Evolutionary conservation across 2,888 invertebrate species (phyloP), one percentile per base, ranked within the genome.

Genomic region (Coleophora flavipennella): DNA sequence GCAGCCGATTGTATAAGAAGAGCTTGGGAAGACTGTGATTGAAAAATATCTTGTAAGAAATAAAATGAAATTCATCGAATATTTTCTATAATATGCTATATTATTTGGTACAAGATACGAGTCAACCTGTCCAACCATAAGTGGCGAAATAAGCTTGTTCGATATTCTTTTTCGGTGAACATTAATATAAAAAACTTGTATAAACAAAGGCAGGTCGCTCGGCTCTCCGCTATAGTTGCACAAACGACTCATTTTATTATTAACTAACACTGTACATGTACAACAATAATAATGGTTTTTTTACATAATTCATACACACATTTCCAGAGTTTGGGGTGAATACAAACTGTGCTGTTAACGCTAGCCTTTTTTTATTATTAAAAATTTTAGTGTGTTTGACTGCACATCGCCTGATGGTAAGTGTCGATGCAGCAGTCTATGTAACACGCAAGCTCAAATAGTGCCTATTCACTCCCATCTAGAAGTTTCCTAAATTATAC

Each of bases 71-170:
- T 6, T 20, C 20, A 6, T 20, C 3, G 32, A 28, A 10, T 52
- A 57, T 61, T 69, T 67, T 65, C 59, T 63, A 67, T 73, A 69
- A 70, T 74, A 63, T 62, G 66, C 71, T 76, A 72, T 77, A 77
- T 78, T 76, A 78, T 78, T 78, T 78, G 78, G 78, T 78, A 78
- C 74, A 78, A 66, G 59, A 64, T 64, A 65, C 50, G 42, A 45
- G 56, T 69, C 71, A 51, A 46, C 52, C 61, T 61, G 69, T 73
- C 73, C 77, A 78, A 76, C 75, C 68, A 75, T 72, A 74, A 65
- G 45, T 49, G 63, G 59, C 48, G 59, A 57, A 46, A 41, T 57
- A 33, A 34, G 35, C 38, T 36, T 31, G 37, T 39, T 39, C 31
- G 29, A 35, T 27, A 26, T 13, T 11, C 20, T 1, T 3, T 27